These are phyloP conservation scores for Torymus tubicola DNA, from an alignment of 2,888 invertebrate genomes.

Conservation along the genomic window DNA sequence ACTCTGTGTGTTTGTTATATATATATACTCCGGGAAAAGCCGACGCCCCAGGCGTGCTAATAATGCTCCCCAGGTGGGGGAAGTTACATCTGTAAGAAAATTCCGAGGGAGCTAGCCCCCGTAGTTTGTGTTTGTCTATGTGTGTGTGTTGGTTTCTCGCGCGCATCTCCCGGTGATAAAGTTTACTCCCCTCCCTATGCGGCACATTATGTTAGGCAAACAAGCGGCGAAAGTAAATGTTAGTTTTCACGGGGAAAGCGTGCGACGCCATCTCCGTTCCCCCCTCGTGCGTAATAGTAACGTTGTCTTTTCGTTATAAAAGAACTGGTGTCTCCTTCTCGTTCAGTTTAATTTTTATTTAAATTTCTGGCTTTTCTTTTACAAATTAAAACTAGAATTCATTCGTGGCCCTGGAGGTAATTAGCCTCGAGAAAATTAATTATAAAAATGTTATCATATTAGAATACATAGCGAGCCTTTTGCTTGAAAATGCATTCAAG, in stretches of 20 bases:
- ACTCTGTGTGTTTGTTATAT: conserved; percentile 26
- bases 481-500: too few species aligned
- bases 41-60: not conserved
- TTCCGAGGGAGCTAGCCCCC: not conserved
- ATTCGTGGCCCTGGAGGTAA: too few species aligned
- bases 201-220: conserved; percentile 15
- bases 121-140: not conserved
- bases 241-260: not conserved
- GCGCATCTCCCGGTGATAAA: not conserved
- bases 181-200: not conserved
- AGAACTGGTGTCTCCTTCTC: too few species aligned
- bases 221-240: conserved; percentile 12
- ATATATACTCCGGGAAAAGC: not conserved
- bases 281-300: too few species aligned
- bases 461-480: too few species aligned
- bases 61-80: not conserved
- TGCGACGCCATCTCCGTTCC: too few species aligned
- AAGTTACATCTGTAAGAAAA: not conserved
- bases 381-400: too few species aligned
- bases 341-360: too few species aligned
- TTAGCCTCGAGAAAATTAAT: too few species aligned
- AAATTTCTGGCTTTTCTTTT: too few species aligned
- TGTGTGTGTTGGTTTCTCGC: not conserved
- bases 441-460: too few species aligned
- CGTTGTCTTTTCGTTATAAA: too few species aligned